phyloP scores from a whole-genome alignment of 2,797 vertebrate species.

The Anguilla marmorata region DNA sequence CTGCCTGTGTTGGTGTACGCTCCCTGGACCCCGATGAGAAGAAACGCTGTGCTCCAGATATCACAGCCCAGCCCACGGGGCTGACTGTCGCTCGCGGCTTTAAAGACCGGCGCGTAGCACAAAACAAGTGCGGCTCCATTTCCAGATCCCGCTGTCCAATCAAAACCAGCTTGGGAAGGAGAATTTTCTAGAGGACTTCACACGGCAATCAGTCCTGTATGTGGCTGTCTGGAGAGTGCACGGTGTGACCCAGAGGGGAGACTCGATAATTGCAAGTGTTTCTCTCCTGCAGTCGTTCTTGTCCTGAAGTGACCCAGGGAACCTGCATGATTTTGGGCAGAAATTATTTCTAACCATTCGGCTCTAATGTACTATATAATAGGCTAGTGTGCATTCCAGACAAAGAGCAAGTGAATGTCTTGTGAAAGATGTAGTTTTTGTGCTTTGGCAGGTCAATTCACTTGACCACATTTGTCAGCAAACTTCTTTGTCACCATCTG shows the following conservation, averaged over 20 bases:
- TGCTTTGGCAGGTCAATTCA: not conserved
- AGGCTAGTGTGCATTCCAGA: not conserved
- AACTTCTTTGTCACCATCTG: not conserved
- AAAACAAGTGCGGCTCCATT: not conserved
- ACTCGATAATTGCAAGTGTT: not conserved
- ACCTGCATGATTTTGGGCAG: not conserved
- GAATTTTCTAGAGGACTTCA: not conserved
- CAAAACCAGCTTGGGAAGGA: not conserved
- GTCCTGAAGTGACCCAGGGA: not conserved
- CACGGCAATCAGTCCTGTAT: not conserved
- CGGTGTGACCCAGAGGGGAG: not conserved
- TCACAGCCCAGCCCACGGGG: constrained; percentile 49
- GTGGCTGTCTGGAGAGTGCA: not conserved
- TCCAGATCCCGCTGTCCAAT: not conserved
- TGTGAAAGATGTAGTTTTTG: not conserved
- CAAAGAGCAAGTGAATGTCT: not conserved
- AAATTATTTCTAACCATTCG: not conserved
- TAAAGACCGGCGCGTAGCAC: not conserved
- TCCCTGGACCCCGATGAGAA: constrained; percentile 4
- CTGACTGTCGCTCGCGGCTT: constrained; percentile 4
- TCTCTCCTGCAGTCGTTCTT: not conserved
- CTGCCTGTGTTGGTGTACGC: not conserved
- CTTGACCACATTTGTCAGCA: not conserved
- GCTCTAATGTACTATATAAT: not conserved
- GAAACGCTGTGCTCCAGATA: constrained; percentile 68